phyloP scores from a whole-genome alignment of 2,797 vertebrate genomes.

The Sebastes steindachneri region DNA sequence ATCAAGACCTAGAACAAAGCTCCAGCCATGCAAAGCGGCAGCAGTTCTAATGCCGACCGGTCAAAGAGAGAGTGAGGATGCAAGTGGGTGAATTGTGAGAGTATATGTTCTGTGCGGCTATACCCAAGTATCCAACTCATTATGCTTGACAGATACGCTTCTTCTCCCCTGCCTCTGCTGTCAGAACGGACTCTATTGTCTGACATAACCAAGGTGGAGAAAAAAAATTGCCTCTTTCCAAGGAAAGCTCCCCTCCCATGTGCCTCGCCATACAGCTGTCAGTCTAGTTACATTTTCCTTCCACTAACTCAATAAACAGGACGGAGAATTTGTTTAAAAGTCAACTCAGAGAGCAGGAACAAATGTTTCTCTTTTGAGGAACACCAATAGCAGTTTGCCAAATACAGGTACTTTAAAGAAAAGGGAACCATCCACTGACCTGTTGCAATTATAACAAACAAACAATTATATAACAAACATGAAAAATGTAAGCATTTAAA shows the following conservation, averaged over 20 bases:
- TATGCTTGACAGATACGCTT: slow-evolving; percentile 37
- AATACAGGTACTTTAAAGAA: not conserved
- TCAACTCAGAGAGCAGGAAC: not conserved
- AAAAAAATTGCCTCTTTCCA: not conserved
- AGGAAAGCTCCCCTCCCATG: not conserved
- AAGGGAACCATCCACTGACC: too few relatives aligned
- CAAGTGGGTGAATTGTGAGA: not conserved
- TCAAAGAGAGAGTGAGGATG: not conserved
- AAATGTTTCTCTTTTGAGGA: not conserved
- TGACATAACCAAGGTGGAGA: slow-evolving; percentile 20
- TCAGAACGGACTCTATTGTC: slow-evolving; percentile 19
- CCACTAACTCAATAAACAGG: slow-evolving; percentile 15
- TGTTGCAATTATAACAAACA: too few relatives aligned
- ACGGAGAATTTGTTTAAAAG: slow-evolving; percentile 10
- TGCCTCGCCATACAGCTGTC: not conserved
- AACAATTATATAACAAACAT: too few relatives aligned
- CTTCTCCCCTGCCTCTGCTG: slow-evolving; percentile 16
- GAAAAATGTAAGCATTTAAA: too few relatives aligned
- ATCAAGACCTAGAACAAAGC: slow-evolving; percentile 15
- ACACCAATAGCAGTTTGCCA: not conserved
- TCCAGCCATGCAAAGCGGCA: not conserved
- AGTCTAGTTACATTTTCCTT: slow-evolving; percentile 9
- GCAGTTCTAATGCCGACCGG: not conserved
- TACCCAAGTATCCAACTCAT: slow-evolving; percentile 18
- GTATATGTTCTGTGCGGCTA: not conserved